Evolutionary conservation across 2,888 invertebrate species (phyloP).

Genomic region (Hirtodrosophila histrioides): DNA sequence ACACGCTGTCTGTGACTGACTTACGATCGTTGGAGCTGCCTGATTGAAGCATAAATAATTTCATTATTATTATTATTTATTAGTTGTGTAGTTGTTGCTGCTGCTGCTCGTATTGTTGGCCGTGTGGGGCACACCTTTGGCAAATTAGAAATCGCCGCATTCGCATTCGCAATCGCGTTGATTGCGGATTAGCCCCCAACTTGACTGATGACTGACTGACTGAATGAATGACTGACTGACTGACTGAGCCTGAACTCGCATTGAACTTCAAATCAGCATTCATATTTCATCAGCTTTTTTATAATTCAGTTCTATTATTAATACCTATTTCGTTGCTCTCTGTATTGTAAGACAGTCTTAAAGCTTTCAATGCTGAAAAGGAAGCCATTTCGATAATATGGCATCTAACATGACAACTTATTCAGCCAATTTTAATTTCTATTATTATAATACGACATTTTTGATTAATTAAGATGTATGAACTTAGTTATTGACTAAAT

Average conservation of each 20-base stretch:
- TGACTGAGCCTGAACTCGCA: constrained; percentile 37
- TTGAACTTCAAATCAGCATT: constrained; percentile 56
- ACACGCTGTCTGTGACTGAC: constrained; percentile 74
- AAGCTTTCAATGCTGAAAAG: constrained; percentile 11
- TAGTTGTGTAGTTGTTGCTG: constrained; percentile 43
- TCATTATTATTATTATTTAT: constrained; percentile 72
- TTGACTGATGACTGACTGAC: constrained; percentile 63
- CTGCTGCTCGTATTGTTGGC: constrained; percentile 33
- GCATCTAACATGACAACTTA: constrained; percentile 17
- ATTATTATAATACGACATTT: no score
- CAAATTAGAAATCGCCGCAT: constrained; percentile 63
- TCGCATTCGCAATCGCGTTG: constrained; percentile 59
- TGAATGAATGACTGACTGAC: constrained; percentile 19
- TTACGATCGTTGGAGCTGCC: constrained; percentile 36
- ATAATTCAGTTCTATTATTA: constrained; percentile 18
- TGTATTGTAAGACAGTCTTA: constrained; percentile 11
- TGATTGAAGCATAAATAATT: constrained; percentile 69
- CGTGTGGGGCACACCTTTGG: constrained; percentile 65
- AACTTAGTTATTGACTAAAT: neutral
- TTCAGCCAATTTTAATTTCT: neutral
- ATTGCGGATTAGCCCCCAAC: constrained; percentile 75
- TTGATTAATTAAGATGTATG: no score
- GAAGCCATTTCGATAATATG: constrained; percentile 7
- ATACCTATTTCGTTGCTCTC: constrained; percentile 18
- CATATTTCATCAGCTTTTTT: constrained; percentile 56